These are phyloP conservation scores for Hippoglossus hippoglossus DNA, from an alignment of 2,797 vertebrate genomes.

Conservation along the genomic window DNA sequence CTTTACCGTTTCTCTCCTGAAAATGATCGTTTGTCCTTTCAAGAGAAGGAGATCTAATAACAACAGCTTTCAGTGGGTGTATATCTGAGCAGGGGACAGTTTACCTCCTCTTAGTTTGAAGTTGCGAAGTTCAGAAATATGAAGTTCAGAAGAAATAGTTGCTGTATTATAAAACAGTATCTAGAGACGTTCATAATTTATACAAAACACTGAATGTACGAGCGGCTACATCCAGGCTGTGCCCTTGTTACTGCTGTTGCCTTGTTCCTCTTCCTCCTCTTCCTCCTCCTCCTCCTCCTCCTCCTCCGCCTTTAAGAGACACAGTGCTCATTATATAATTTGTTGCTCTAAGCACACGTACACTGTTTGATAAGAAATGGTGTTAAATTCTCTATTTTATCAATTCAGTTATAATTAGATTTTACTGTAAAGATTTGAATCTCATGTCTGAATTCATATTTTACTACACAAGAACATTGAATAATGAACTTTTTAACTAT, in stretches of 20 bases:
- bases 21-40: neutral
- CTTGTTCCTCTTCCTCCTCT: constrained; percentile 14
- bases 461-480: too few species aligned
- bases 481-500: too few species aligned
- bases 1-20: neutral
- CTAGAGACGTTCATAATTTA: constrained; percentile 18
- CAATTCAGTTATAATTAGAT: neutral
- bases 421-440: too few species aligned
- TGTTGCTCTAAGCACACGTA: constrained; percentile 36
- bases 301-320: constrained; percentile 30
- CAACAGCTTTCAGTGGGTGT: too few species aligned
- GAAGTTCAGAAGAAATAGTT: too few species aligned
- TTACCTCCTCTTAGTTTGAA: too few species aligned
- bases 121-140: too few species aligned
- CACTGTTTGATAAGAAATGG: neutral
- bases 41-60: neutral
- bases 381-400: neutral
- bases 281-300: constrained; percentile 22
- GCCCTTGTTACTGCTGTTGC: constrained; percentile 42
- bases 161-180: too few species aligned
- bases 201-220: constrained; percentile 31
- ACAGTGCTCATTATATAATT: constrained; percentile 46
- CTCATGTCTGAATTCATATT: too few species aligned
- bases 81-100: too few species aligned
- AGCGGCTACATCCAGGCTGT: constrained; percentile 20